Evolutionary conservation across 2,113 vertebrate genomes (phyloP), one percentile per base, ranked within the genome.

Genomic region (Dascyllus trimaculatus): DNA sequence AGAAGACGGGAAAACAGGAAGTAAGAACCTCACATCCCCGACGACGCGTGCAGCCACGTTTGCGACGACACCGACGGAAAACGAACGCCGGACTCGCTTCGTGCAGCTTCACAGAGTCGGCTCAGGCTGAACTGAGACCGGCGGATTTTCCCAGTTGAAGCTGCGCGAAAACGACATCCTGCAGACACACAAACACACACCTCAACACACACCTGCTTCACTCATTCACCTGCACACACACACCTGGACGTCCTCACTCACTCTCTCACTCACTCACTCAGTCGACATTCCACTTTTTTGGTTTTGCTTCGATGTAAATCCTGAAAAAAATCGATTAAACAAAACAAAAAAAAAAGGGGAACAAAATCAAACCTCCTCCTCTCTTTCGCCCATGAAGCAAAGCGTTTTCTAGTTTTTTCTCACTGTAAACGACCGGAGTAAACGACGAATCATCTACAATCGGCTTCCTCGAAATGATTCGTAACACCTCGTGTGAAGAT

Each of bases 231-330:
- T 25, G 10, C 43, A 52, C 78, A 35, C 71, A 48, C 46, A 25
- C 40, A 58, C 71, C 24, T 21, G 54, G 11, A 29, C 24, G 19
- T 4, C 11, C 61, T 35, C 61, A 11, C 43, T 48, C 17, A 4
- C 40, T 5, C 26, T 21, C 53, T 2, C 43, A 49, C 18, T 32
- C 15, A 24, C 26, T 15, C 7, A 22, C 57, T 32, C 68, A 54
- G 76, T 59, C 69, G 11, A 80, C 88, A 75, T 74, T 63, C 74
- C 73, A 77, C 78, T 89, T 89, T 92, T 93, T 93, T 93, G 91
- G 92, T 93, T 94, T 93, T 89, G 89, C 81, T 90, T 94, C 88
- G 89, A 79, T 86, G 72, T 89, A 82, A 91, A 91, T 92, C 91
- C 86, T 93, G 90, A 35, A 93, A 92, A 35, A 93, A 88, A 77